These are phyloP conservation scores for Parnassius smintheus DNA, from an alignment of 2,888 invertebrate genomes.

Conservation along the genomic window DNA sequence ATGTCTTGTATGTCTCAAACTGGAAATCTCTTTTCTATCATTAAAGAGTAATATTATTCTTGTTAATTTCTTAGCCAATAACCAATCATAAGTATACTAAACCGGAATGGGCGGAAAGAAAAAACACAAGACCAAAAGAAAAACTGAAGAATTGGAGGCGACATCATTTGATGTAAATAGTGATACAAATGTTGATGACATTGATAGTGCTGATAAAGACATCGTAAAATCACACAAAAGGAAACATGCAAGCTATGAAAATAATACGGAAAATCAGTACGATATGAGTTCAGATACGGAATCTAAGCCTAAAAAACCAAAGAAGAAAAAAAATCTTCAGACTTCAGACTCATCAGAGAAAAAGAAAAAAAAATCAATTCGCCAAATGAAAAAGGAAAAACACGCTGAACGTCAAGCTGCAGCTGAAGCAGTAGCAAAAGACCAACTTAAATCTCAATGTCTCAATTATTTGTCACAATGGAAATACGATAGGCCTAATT, in stretches of 20 bases:
- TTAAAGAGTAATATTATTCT: no score
- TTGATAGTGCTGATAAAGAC: constrained; percentile 29
- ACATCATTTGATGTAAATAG: neutral
- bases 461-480: constrained; percentile 86
- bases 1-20: no score
- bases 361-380: constrained; percentile 81
- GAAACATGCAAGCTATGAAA: constrained; percentile 31
- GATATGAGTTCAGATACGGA: constrained; percentile 43
- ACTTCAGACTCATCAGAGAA: constrained; percentile 56
- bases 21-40: no score
- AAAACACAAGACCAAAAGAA: constrained; percentile 44
- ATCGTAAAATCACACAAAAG: constrained; percentile 28
- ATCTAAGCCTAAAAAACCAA: constrained; percentile 53
- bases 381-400: constrained; percentile 84
- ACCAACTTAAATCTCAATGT: constrained; percentile 82
- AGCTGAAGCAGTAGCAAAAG: constrained; percentile 74
- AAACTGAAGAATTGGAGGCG: constrained; percentile 39
- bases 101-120: constrained; percentile 45
- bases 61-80: no score
- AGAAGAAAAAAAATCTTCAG: constrained; percentile 56
- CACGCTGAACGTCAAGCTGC: constrained; percentile 78
- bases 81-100: neutral
- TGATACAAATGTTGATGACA: neutral
- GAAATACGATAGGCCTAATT: constrained; percentile 85
- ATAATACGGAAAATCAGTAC: neutral